Base-by-base conservation (phyloP, 1,140 invertebrate species). In the Polyergus mexicanus region DNA sequence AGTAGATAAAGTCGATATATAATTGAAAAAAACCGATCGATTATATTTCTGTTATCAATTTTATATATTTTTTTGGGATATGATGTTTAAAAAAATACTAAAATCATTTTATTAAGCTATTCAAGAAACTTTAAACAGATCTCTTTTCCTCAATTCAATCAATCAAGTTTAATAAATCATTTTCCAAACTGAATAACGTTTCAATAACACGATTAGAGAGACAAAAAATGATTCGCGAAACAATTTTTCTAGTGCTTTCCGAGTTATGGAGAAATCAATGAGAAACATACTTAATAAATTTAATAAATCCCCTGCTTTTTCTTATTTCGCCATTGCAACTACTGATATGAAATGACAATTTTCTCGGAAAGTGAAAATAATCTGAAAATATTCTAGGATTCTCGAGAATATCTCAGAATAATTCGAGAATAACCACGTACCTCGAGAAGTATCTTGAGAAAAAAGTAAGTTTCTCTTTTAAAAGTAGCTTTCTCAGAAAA, bases 121-220 rank as follows among this genome's bases (percentile, higher is more conserved):
- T 86, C 28, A 7, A 86, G n/a, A 75, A 86, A 88, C 76, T 76
- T 81, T 7, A 32, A 4, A 25, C 6, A n/a, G 2, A 72, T 72
- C 1, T 60, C n/a, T 16, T 2, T 8, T 38, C 8, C 19, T 7
- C 19, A 8, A 35, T 38, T 16, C 25, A 28, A 60, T 76, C 38
- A 69, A 80, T 69, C 10, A 10, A 47, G 25, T 76, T 44, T 38
- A 38, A 60, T 58, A 51, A 78, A 80, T 60, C 16, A 22, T 71
- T 72, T 58, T 41, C 25, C 25, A 71, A 41, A 38, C 35, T 60
- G 7, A 56, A 71, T 44, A 41, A 35, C 35, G 10, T 19, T 69
- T 71, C 58, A 71, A 19, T 41, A 41, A 35, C 16, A 3, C 8
- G 38, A 38, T 19, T 60, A 13, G 19, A 32, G 32, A 32, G 3